A percentile compares a stretch with the other conserved stretches of the same genome.
Conservation (phyloP, 2,888 invertebrate genomes). For the Fragum fragum region DNA sequence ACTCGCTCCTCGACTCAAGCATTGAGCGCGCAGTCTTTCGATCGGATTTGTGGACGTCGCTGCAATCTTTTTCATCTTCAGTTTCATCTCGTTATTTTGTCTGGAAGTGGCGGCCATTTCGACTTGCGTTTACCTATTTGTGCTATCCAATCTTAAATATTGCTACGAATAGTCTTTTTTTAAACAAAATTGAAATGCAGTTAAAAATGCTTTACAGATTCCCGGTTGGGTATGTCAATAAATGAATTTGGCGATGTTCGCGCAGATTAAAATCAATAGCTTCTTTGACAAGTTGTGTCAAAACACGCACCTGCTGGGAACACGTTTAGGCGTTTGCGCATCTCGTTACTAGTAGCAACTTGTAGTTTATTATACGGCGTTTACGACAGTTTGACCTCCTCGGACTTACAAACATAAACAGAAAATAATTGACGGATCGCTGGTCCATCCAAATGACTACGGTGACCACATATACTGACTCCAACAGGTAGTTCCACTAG, state of each 20-base stretch:
- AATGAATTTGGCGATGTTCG: too few species aligned
- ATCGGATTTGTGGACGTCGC: constrained; percentile 92
- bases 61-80: constrained; percentile 89
- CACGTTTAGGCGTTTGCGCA: constrained; percentile 51
- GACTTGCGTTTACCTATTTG: too few species aligned
- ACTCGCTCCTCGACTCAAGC: constrained; percentile 94
- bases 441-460: too few species aligned
- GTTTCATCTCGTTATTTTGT: constrained; percentile 93
- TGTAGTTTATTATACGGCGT: background rate
- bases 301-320: constrained; percentile 52
- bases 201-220: too few species aligned
- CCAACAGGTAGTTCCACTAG: too few species aligned
- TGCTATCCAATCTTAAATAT: too few species aligned
- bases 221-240: too few species aligned
- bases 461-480: too few species aligned
- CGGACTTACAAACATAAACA: too few species aligned
- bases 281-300: background rate
- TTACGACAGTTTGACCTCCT: background rate
- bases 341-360: constrained; percentile 46
- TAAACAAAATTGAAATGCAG: too few species aligned
- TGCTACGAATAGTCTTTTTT: too few species aligned
- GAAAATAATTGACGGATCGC: too few species aligned
- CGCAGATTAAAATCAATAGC: background rate
- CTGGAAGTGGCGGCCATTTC: constrained; percentile 91
- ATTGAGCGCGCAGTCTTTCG: constrained; percentile 94